Evolutionary conservation across 2,797 vertebrate species (phyloP).

Genomic region (Zenarchopterus dispar): DNA sequence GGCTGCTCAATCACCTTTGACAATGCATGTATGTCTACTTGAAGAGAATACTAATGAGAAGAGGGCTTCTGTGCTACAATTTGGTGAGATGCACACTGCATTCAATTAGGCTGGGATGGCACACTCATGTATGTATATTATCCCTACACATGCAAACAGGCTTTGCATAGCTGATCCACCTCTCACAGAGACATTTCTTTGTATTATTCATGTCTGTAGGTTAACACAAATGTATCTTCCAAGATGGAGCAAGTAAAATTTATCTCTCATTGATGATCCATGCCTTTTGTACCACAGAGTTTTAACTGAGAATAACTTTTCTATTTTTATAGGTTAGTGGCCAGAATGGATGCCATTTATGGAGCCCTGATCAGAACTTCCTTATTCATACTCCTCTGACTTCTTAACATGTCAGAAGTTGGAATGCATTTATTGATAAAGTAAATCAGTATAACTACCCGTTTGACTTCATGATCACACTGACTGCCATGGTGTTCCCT

Average conservation of each 20-base stretch:
- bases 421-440: background rate
- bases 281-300: background rate
- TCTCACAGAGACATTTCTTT: conserved; percentile 53
- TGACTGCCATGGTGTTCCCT: too few relatives aligned
- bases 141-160: conserved; percentile 23
- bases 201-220: conserved; percentile 53
- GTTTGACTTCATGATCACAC: too few relatives aligned
- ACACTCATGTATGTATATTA: conserved; percentile 48
- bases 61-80: conserved; percentile 28
- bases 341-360: background rate
- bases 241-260: background rate
- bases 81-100: conserved; percentile 40
- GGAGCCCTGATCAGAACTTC: conserved; percentile 12
- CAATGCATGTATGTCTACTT: conserved; percentile 51
- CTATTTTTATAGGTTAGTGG: background rate
- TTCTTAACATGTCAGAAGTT: too few relatives aligned
- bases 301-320: background rate
- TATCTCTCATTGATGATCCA: background rate
- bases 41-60: conserved; percentile 66
- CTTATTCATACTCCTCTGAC: background rate
- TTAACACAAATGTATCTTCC: background rate
- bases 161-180: conserved; percentile 42
- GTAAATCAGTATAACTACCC: background rate
- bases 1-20: conserved; percentile 70
- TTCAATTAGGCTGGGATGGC: conserved; percentile 41